These are phyloP conservation scores for Odobenus rosmarus DNA, from an alignment of 2,113 vertebrate genomes.

Conservation along the genomic window DNA sequence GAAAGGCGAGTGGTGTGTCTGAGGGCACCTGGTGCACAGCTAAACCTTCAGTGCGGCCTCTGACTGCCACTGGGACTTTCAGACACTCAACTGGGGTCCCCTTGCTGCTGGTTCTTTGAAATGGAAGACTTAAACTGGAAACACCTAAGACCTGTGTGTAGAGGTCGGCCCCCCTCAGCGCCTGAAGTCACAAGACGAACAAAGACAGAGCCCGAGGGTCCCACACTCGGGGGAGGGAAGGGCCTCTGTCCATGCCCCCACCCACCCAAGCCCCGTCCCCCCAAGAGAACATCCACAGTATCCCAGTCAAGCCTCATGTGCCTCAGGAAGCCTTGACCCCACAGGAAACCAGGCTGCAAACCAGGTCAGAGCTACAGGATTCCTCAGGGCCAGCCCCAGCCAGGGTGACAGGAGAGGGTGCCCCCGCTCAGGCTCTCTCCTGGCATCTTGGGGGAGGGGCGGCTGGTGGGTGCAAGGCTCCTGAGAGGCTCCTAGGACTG, in stretches of 20 bases:
- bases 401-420: fast-evolving
- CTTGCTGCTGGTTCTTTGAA: background rate
- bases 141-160: background rate
- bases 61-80: background rate
- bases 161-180: background rate
- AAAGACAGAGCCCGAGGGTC: background rate
- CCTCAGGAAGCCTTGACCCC: background rate
- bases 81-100: background rate
- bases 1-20: background rate
- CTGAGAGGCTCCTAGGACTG: background rate
- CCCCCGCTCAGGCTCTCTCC: background rate
- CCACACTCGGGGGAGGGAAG: background rate
- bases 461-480: background rate
- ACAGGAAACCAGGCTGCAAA: background rate
- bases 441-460: too few species aligned
- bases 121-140: background rate
- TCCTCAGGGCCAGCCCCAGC: background rate
- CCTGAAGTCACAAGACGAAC: background rate
- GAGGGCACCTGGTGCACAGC: background rate
- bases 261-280: background rate
- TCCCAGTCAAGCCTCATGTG: background rate
- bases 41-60: background rate
- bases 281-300: background rate
- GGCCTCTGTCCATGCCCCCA: background rate
- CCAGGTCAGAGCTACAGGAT: background rate